Conservation (phyloP, 2,888 invertebrate species). For the Brachyptera risi region DNA sequence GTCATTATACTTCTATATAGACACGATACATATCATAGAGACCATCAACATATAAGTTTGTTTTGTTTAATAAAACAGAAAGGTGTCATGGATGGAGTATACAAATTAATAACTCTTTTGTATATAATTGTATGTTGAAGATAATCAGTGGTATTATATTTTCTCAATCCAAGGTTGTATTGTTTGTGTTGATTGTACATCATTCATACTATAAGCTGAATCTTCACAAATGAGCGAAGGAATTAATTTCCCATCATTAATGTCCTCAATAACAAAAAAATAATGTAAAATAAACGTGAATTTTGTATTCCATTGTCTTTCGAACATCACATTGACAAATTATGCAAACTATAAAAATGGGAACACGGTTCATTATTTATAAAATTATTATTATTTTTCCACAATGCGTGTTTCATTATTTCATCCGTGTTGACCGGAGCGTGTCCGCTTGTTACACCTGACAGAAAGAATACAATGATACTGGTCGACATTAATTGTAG, state of each 20-base stretch:
- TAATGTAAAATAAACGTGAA: constrained; percentile 8
- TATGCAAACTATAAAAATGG: constrained; percentile 16
- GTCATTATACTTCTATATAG: too few species aligned
- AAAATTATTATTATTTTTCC: constrained; percentile 11
- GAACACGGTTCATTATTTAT: constrained; percentile 18
- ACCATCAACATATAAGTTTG: too few species aligned
- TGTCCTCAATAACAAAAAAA: constrained; percentile 14
- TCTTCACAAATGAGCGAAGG: constrained; percentile 27
- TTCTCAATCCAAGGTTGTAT: constrained; percentile 4
- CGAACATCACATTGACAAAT: constrained; percentile 15
- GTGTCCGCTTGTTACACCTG: background rate
- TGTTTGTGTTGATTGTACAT: constrained; percentile 20
- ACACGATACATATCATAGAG: too few species aligned
- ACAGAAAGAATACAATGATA: constrained; percentile 8
- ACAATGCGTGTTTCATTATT: constrained; percentile 12
- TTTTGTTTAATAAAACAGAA: constrained; percentile 20
- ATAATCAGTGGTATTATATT: background rate
- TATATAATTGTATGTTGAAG: background rate
- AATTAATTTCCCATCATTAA: constrained; percentile 27
- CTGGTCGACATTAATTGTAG: constrained; percentile 13
- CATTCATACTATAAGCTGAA: constrained; percentile 22
- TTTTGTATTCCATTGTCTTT: constrained; percentile 18
- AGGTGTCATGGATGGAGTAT: constrained; percentile 22
- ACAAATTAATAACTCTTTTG: constrained; percentile 22
- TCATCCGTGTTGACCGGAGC: background rate